Base-by-base conservation (phyloP, 1,140 invertebrate species). In the Adoxophyes honmai region DNA sequence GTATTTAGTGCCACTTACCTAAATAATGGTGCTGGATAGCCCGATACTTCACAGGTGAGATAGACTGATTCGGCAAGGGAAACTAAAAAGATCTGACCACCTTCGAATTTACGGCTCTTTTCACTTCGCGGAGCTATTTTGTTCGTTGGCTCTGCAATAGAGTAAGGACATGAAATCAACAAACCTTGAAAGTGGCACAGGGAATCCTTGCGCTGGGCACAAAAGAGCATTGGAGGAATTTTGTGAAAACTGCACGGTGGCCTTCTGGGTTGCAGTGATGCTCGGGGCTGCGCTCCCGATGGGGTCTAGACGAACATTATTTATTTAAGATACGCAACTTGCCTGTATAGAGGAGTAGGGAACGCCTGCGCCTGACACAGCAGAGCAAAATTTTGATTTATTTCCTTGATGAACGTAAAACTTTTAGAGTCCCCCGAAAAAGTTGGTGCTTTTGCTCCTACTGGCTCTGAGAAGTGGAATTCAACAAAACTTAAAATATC, bases 261-360 rank as follows among this genome's bases (percentile, higher is more conserved):
- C 77, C 62, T 89, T 89, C 63, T 79, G 81, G 57, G 89, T 84
- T 57, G 90, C 82, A 13, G 91, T 89, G 59, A 92, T 90, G 78
- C 87, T 91, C 60, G 91, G 91, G 61, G 89, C 86, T 60, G 89
- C 89, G 65, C 90, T 91, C 60, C 89, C 90, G 64, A 92, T 89
- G 57, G 92, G 92, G 77, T 93, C 92, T 93, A 75, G 33, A 52
- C 42, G 28, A 72, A 48, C 6, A 18, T 60, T 34, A 15, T 72
- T 37, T 38, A 8, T 3, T 52, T 89, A 61, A 34, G 84, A 77
- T 62, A 91, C 80, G 58, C 88, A 87, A 39, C 90, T 91, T 91
- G 94, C 93, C 93, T 94, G 90, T 92, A 93, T 66, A 90, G 81
- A 63, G 94, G 94, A 72, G 91, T 88, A 54, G 94, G 93, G 83